These are phyloP conservation scores for Notiomystis cincta DNA, from an alignment of 2,113 vertebrate genomes.

Conservation along the genomic window DNA sequence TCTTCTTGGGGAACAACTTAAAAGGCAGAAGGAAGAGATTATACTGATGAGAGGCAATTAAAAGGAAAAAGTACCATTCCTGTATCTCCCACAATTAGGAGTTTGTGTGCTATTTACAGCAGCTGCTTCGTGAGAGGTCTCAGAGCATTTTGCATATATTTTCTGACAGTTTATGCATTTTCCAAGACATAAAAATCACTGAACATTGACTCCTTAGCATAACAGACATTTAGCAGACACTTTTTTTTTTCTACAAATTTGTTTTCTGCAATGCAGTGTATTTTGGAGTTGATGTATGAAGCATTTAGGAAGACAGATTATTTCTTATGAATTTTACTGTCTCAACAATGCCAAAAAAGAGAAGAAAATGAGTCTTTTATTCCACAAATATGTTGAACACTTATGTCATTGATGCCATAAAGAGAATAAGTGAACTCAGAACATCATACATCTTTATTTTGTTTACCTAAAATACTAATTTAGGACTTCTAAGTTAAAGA, in stretches of 20 bases:
- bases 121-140: not conserved
- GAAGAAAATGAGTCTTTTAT: not conserved
- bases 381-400: not conserved
- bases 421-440: not conserved
- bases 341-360: not conserved
- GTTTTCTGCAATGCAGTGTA: slow-evolving; percentile 21
- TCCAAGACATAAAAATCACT: not conserved
- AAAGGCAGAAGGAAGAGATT: not conserved
- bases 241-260: not conserved
- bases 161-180: slow-evolving; percentile 32
- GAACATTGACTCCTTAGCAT: slow-evolving; percentile 22
- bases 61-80: not conserved
- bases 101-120: not conserved
- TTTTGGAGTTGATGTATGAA: slow-evolving; percentile 41
- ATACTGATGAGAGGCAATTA: not conserved
- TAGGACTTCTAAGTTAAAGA: not conserved
- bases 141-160: slow-evolving; percentile 19
- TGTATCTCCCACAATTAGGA: not conserved
- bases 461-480: not conserved
- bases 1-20: not conserved
- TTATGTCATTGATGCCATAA: not conserved
- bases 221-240: slow-evolving; percentile 38
- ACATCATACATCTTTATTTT: not conserved
- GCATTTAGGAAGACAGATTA: not conserved
- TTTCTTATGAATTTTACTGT: not conserved